Conservation (phyloP, 53 echinoderm and acorn worm genomes). For the Actinopyga echinites region DNA sequence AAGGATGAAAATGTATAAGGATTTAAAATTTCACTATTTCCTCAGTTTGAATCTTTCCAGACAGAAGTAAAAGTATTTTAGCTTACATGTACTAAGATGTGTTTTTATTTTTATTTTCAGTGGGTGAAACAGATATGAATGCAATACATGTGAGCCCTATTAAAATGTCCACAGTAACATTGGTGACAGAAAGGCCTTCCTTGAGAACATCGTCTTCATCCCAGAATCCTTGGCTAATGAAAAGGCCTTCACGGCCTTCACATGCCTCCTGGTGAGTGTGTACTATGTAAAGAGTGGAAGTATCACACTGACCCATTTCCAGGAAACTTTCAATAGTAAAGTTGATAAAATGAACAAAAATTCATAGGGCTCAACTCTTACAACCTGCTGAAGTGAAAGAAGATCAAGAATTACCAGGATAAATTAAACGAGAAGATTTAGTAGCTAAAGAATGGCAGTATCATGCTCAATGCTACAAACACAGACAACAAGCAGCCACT, state of each 20-base stretch:
- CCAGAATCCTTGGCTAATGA: neutral
- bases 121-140: too few species aligned
- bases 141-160: too few species aligned
- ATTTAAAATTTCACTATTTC: too few species aligned
- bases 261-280: neutral
- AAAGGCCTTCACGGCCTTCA: neutral
- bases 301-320: neutral
- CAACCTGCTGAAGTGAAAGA: conserved; percentile 3
- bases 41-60: too few species aligned
- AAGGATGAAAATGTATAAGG: too few species aligned
- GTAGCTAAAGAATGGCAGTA: conserved; percentile 15
- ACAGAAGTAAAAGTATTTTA: too few species aligned
- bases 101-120: too few species aligned
- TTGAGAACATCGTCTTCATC: too few species aligned
- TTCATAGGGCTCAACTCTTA: conserved; percentile 5
- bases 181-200: too few species aligned
- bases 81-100: too few species aligned
- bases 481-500: neutral
- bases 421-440: conserved; percentile 25
- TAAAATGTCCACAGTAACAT: too few species aligned
- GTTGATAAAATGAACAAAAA: neutral
- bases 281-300: neutral
- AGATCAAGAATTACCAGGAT: neutral
- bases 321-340: conserved; percentile 1
- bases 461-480: neutral